Evolutionary conservation across 2,113 vertebrate species (phyloP).

Genomic region (Xyliphius kryptos): DNA sequence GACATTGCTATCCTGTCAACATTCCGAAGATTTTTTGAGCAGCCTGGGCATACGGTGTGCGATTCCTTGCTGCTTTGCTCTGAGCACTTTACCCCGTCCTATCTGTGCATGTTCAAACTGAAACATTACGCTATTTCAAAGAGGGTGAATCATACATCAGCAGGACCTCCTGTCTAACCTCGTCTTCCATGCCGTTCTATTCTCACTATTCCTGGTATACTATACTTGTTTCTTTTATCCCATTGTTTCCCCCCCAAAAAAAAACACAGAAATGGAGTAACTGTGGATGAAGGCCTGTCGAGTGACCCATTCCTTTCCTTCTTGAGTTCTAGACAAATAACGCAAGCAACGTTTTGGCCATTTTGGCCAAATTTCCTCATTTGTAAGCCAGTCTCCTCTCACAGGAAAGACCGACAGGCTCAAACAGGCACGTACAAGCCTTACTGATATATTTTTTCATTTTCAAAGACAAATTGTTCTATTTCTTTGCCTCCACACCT

Average conservation of each 20-base stretch:
- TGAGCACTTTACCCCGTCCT: slow-evolving; percentile 18
- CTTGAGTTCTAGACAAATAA: slow-evolving; percentile 4
- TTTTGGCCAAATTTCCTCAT: neutral
- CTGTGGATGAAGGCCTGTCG: slow-evolving; percentile 4
- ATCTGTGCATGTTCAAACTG: slow-evolving; percentile 27
- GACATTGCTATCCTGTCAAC: neutral
- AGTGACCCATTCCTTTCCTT: neutral
- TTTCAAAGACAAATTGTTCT: slow-evolving; percentile 44
- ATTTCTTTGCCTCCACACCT: slow-evolving; percentile 32
- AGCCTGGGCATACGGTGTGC: neutral
- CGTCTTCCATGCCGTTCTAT: neutral
- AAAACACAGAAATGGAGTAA: slow-evolving; percentile 15
- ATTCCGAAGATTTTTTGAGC: neutral
- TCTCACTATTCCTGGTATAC: neutral
- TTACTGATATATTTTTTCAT: slow-evolving; percentile 42
- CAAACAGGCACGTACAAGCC: slow-evolving; percentile 7
- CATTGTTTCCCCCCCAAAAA: neutral
- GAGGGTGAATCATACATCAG: neutral
- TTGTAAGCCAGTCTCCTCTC: slow-evolving; percentile 7
- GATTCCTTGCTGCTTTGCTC: slow-evolving; percentile 21
- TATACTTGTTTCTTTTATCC: neutral
- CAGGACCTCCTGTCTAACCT: slow-evolving; percentile 5
- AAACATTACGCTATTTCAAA: slow-evolving; percentile 22
- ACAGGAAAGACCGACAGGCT: slow-evolving; percentile 24
- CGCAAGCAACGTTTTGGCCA: neutral